A percentile compares a stretch with the other conserved stretches of the same genome.
Conservation (phyloP, 2,113 vertebrate species). For the Hassar affinis region DNA sequence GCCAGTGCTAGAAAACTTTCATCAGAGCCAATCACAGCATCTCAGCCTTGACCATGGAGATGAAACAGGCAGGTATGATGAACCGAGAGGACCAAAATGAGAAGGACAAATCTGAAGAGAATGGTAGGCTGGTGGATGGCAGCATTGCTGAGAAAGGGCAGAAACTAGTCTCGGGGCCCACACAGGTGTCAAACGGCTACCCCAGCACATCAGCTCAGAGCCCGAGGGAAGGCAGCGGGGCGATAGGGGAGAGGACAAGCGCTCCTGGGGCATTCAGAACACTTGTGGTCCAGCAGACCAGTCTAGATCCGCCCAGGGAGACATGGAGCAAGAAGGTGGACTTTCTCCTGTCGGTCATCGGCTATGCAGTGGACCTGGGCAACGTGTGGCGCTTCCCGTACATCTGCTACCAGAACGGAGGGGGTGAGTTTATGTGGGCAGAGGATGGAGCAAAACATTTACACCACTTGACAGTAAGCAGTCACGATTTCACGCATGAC, state of each 20-base stretch:
- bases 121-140: conserved; percentile 70
- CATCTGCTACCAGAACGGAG: conserved; percentile 97
- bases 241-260: conserved; percentile 56
- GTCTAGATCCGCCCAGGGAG: conserved; percentile 79
- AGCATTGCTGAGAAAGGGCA: conserved; percentile 62
- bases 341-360: conserved; percentile 95
- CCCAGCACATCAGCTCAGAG: conserved; percentile 75
- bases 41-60: conserved; percentile 80
- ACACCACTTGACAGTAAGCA: neutral
- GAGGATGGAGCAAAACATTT: neutral
- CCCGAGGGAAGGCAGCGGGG: conserved; percentile 63
- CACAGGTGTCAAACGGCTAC: conserved; percentile 86
- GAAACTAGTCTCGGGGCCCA: conserved; percentile 63
- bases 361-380: conserved; percentile 95
- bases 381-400: conserved; percentile 99
- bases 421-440: conserved; percentile 81
- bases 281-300: conserved; percentile 81
- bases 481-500: conserved; percentile 22
- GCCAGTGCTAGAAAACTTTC: conserved; percentile 60
- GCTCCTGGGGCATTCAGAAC: conserved; percentile 65
- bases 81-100: conserved; percentile 64
- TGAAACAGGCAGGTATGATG: conserved; percentile 71
- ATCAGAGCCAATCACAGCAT: conserved; percentile 31
- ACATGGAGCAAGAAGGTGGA: conserved; percentile 98
- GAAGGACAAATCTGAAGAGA: conserved; percentile 69